Conservation (phyloP, 1,140 invertebrate genomes). For the Globodera ellingtonae region DNA sequence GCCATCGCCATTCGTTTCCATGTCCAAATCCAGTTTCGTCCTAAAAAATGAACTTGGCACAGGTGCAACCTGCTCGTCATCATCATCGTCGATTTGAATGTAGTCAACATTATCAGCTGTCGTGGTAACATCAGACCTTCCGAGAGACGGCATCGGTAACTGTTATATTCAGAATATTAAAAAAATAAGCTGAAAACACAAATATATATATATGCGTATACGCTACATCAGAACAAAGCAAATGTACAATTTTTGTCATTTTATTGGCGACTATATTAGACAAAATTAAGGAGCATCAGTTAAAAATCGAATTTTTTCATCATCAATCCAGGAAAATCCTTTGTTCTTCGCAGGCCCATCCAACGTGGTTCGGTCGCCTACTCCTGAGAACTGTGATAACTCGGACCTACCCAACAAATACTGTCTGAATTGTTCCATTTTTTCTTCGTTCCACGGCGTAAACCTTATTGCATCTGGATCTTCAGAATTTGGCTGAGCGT, state of each 20-base stretch:
- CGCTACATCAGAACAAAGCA: not conserved
- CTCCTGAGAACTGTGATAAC: not conserved
- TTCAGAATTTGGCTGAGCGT: slow-evolving; percentile 14
- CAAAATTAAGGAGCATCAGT: not conserved
- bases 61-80: not conserved
- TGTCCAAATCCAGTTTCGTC: not conserved
- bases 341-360: not conserved
- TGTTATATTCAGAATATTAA: not conserved
- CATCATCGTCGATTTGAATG: not conserved
- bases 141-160: not conserved
- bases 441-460: slow-evolving; percentile 24
- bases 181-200: not conserved
- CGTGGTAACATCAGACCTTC: not conserved
- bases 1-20: not conserved
- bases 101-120: not conserved
- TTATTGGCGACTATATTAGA: too few relatives aligned
- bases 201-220: not conserved
- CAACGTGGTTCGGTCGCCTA: not conserved
- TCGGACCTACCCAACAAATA: slow-evolving; percentile 23
- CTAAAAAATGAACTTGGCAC: not conserved
- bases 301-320: slow-evolving; percentile 4
- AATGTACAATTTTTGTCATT: not conserved
- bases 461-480: slow-evolving; percentile 35
- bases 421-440: slow-evolving; percentile 31
- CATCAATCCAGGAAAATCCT: slow-evolving; percentile 4